Base-by-base conservation (phyloP, 1,140 invertebrate genomes). In the Drosophila ambigua region DNA sequence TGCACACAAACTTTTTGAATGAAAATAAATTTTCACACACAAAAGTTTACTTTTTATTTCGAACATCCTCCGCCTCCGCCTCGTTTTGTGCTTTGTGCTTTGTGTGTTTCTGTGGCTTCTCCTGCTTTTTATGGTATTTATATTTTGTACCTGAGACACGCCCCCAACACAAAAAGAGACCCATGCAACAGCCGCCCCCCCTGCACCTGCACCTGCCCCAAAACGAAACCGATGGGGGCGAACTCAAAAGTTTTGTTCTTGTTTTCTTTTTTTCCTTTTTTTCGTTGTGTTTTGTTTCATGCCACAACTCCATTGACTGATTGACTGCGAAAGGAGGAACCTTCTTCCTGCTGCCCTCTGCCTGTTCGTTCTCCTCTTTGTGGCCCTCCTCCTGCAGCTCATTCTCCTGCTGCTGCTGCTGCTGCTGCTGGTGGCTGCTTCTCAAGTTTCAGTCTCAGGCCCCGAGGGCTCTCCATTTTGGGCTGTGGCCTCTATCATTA, bases 401-500 rank as follows among this genome's bases (percentile, higher is more conserved):
- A 4, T 26, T 5, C 9, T 13, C n/a, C 11, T 23, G 2, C 23
- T 24, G 6, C 50, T 23, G 16, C 6, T 23, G 9, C 2, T 16
- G 11, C 5, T 20, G 28, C 50, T 24, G 31, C 9, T 11, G 9
- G 31, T 13, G 13, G 35, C 8, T 13, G 15, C 4, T 11, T 51
- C 51, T 43, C 35, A 35, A 71, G 65, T 50, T 71, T 71, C 35
- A 39, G 35, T 39, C 64, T 69, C 78, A 81, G 78, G 64, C 79
- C 79, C 61, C 60, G 53, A 75, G 79, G 63, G 35, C 35, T 13
- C 64, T 48, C 66, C 66, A 61, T 72, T 72, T 72, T 54, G 39
- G 71, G 75, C 46, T 84, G 79, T 84, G 79, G 76, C 79, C 72
- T 73, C 81, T 90, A 89, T 90, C 78, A 90, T 90, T 90, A 90